phyloP scores from a whole-genome alignment of 2,888 invertebrate species.

The Drosophila heteroneura region DNA sequence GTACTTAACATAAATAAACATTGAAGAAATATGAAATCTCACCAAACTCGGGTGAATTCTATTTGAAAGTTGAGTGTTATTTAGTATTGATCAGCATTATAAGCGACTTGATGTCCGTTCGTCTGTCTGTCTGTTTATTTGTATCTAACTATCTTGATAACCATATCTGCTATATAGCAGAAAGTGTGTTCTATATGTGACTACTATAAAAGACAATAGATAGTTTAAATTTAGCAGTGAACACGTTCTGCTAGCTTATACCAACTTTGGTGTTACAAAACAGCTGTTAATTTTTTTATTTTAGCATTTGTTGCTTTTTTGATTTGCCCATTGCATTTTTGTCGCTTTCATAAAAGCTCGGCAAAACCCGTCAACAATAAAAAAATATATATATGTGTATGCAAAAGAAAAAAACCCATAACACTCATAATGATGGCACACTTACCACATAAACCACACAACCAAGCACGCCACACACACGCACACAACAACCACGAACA shows the following conservation, averaged over 20 bases:
- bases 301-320: constrained; percentile 1
- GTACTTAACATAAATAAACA: background rate
- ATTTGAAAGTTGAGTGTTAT: background rate
- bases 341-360: constrained; percentile 22
- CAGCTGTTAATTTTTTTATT: background rate
- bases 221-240: background rate
- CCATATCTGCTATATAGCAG: background rate
- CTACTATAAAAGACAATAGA: background rate
- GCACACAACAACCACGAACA: constrained; percentile 12
- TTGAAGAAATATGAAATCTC: background rate
- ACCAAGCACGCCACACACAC: constrained; percentile 25
- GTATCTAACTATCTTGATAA: background rate
- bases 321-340: constrained; percentile 6
- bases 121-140: background rate
- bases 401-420: constrained; percentile 54
- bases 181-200: background rate
- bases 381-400: constrained; percentile 2
- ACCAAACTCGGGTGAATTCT: background rate
- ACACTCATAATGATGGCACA: constrained; percentile 75
- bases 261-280: background rate
- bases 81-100: background rate
- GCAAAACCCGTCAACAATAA: constrained; percentile 37
- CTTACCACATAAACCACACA: constrained; percentile 78
- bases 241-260: background rate
- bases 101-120: background rate